Percentiles rank a stretch among this genome's conserved stretches.
Conservation (phyloP, 2,113 vertebrate species). For the Caracal caracal region DNA sequence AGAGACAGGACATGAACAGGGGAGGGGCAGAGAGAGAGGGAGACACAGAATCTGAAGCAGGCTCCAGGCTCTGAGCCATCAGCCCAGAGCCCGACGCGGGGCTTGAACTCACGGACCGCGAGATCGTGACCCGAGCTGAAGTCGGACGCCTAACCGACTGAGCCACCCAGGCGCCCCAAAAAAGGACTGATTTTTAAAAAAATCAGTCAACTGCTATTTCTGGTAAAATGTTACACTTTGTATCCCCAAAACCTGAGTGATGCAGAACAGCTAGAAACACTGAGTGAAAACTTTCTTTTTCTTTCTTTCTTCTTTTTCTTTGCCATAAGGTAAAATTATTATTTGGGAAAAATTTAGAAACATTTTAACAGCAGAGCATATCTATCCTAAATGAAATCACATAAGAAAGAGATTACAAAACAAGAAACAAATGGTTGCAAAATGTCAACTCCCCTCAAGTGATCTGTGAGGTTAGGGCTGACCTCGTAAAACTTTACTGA, state of each 20-base stretch:
- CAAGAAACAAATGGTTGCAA: not conserved
- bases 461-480: not conserved
- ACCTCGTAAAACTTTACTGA: not conserved
- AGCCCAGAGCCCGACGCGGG: no score
- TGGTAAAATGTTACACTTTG: not conserved
- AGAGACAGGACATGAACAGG: no score
- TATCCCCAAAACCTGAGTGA: not conserved
- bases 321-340: not conserved
- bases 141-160: no score
- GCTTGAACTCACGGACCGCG: no score
- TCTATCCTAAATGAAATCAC: not conserved
- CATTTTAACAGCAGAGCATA: not conserved
- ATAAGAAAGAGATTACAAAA: not conserved
- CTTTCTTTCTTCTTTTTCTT: not conserved
- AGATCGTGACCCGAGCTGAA: no score
- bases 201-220: not conserved
- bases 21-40: no score
- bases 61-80: no score
- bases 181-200: not conserved
- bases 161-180: no score
- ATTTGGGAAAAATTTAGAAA: slow-evolving; percentile 19
- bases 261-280: not conserved
- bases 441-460: not conserved
- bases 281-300: not conserved
- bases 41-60: no score